These are phyloP conservation scores for Anas georgica DNA, from an alignment of 2,797 vertebrate genomes.

Conservation along the genomic window DNA sequence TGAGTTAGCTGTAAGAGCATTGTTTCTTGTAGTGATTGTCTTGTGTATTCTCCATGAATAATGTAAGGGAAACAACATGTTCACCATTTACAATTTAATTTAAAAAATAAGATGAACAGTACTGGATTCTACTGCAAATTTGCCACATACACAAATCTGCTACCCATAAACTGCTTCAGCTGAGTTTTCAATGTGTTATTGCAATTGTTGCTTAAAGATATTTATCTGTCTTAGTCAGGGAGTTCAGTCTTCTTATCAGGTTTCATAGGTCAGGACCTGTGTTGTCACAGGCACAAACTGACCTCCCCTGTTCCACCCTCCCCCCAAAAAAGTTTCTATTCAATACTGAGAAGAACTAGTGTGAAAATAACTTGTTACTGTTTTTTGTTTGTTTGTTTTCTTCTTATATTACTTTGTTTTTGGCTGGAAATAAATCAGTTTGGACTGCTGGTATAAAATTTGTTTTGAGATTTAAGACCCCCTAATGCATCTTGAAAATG, in stretches of 20 bases:
- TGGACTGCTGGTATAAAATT: background rate
- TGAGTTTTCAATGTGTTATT: background rate
- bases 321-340: accelerated
- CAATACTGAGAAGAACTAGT: background rate
- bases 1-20: background rate
- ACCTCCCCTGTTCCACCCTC: accelerated
- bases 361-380: background rate
- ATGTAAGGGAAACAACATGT: background rate
- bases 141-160: background rate
- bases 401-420: background rate
- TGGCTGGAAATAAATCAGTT: background rate
- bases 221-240: background rate
- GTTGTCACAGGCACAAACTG: background rate
- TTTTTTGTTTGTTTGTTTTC: background rate
- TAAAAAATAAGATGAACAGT: background rate
- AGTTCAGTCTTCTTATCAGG: background rate
- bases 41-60: background rate
- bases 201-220: background rate
- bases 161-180: background rate
- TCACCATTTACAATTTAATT: background rate
- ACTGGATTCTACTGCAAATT: background rate
- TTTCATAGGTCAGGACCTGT: background rate
- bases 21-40: background rate
- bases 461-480: background rate
- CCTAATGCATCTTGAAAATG: background rate